Evolutionary conservation across 2,888 invertebrate genomes (phyloP).

Genomic region (Lithophane socia): DNA sequence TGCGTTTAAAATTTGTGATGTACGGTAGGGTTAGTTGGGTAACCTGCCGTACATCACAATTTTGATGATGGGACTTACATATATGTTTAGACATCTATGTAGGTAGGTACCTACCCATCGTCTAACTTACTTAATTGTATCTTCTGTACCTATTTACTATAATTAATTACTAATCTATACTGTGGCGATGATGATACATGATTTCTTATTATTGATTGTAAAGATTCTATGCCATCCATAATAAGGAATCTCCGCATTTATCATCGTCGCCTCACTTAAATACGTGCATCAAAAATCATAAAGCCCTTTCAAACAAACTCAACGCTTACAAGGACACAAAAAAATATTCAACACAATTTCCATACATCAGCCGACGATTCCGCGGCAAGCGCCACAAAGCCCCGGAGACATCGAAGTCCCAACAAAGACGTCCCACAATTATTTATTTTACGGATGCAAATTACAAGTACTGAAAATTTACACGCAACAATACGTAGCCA

Average conservation of each 20-base stretch:
- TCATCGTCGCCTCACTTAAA: conserved; percentile 8
- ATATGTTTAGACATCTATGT: too few relatives aligned
- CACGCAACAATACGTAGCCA: conserved; percentile 76
- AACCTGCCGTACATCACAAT: too few relatives aligned
- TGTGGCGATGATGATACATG: neutral
- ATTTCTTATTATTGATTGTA: neutral
- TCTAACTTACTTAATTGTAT: too few relatives aligned
- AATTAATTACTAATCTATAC: too few relatives aligned
- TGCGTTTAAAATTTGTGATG: neutral
- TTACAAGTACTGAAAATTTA: conserved; percentile 77
- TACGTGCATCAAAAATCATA: conserved; percentile 27
- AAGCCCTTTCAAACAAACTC: conserved; percentile 35
- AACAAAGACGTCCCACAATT: conserved; percentile 75
- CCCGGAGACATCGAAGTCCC: conserved; percentile 58
- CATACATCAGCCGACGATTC: conserved; percentile 55
- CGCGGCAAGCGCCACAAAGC: conserved; percentile 48
- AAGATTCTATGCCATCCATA: neutral
- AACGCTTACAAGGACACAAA: conserved; percentile 29
- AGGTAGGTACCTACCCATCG: too few relatives aligned
- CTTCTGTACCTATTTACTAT: too few relatives aligned
- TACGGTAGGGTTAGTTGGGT: too few relatives aligned
- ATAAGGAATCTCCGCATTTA: conserved; percentile 6
- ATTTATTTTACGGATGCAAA: conserved; percentile 83
- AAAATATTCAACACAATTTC: conserved; percentile 53
- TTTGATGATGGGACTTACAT: too few relatives aligned